Conservation (phyloP, 2,797 vertebrate species). For the Dicrostonyx torquatus region DNA sequence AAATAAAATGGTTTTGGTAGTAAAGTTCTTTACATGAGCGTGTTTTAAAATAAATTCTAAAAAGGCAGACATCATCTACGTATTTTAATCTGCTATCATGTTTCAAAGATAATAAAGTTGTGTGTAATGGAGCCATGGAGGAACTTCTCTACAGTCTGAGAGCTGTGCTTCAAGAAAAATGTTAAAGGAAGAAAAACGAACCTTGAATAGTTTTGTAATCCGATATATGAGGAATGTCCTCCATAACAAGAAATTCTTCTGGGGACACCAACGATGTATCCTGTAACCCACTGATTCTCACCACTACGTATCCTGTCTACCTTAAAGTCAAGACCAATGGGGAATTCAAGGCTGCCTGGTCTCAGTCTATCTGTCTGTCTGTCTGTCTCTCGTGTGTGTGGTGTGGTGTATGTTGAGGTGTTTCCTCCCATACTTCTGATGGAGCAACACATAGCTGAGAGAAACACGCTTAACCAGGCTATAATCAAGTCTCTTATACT, state of each 20-base stretch:
- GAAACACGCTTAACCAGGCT: not conserved
- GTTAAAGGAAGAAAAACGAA: not conserved
- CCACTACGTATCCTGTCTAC: too few relatives aligned
- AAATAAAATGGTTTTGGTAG: constrained; percentile 28
- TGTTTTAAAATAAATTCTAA: constrained; percentile 50
- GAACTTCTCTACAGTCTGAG: constrained; percentile 68
- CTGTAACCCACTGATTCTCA: not conserved
- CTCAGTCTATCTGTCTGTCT: not conserved
- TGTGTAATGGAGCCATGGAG: constrained; percentile 41
- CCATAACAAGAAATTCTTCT: not conserved
- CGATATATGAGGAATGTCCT: not conserved
- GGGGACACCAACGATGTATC: not conserved
- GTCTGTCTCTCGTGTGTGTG: not conserved
- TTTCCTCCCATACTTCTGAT: not conserved
- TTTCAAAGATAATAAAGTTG: not conserved
- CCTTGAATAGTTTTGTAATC: not conserved
- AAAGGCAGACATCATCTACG: not conserved
- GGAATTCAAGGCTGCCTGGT: not conserved
- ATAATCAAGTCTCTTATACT: not conserved
- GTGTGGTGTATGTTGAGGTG: not conserved
- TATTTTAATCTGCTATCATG: not conserved
- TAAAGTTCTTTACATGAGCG: not conserved
- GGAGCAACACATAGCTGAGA: not conserved
- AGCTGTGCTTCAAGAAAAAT: constrained; percentile 73
- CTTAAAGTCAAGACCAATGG: not conserved